Evolutionary conservation across 1,140 invertebrate species (phyloP).

Genomic region (Plutomurus gul): DNA sequence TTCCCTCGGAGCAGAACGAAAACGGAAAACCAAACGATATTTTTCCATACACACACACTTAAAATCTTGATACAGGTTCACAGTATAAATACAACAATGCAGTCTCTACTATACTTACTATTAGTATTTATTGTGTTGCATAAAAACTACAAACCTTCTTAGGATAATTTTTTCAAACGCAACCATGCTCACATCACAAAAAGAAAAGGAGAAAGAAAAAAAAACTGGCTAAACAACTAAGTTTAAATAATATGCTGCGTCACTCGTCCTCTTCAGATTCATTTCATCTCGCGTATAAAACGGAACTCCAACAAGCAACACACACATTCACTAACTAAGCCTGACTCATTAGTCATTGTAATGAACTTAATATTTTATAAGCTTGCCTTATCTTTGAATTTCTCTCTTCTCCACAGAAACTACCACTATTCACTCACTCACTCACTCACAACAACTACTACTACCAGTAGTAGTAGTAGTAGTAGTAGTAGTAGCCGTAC

Average conservation of each 20-base stretch:
- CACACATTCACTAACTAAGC: background rate
- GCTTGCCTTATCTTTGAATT: background rate
- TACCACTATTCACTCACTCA: too few species aligned
- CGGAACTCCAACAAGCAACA: background rate
- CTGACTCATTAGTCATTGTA: conserved; percentile 44
- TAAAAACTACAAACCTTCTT: conserved; percentile 13
- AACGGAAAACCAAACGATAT: background rate
- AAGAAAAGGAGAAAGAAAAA: background rate
- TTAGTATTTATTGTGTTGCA: background rate
- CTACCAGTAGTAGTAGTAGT: too few species aligned
- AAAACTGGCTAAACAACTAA: conserved; percentile 30
- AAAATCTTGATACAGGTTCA: too few species aligned
- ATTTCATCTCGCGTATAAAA: background rate
- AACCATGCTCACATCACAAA: conserved; percentile 1
- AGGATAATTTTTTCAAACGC: background rate
- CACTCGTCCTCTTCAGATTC: conserved; percentile 1
- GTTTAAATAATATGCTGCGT: background rate
- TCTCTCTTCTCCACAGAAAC: too few species aligned
- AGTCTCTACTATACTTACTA: too few species aligned
- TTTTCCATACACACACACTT: background rate
- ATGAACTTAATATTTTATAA: conserved; percentile 40
- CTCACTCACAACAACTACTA: too few species aligned
- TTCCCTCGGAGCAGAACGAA: background rate
- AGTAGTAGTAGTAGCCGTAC: too few species aligned
- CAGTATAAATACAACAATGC: too few species aligned